These are phyloP conservation scores for Hesperophylax magnus DNA, from an alignment of 1,140 invertebrate genomes.

Conservation along the genomic window DNA sequence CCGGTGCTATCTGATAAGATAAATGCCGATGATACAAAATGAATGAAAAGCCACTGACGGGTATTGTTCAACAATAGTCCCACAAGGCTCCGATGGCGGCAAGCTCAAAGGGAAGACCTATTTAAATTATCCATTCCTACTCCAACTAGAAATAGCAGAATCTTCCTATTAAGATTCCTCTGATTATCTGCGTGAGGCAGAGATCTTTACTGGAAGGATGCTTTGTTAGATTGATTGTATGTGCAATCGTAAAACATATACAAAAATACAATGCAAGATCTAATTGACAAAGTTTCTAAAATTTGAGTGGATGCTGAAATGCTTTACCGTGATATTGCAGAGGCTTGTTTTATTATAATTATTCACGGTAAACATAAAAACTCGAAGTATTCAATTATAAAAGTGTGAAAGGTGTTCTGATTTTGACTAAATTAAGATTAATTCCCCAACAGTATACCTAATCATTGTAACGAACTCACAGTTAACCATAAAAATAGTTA, in stretches of 20 bases:
- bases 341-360: no score
- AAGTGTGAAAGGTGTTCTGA: slow-evolving; percentile 22
- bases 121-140: slow-evolving; percentile 22
- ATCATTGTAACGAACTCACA: slow-evolving; percentile 28
- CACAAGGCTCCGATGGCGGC: slow-evolving; percentile 33
- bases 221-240: no score
- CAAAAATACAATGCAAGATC: no score
- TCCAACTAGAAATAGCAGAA: neutral
- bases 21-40: slow-evolving; percentile 37
- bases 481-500: slow-evolving; percentile 26
- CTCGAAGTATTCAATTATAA: slow-evolving; percentile 8
- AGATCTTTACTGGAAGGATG: no score
- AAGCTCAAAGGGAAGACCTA: slow-evolving; percentile 41
- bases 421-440: slow-evolving; percentile 41
- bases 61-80: slow-evolving; percentile 48
- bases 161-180: no score
- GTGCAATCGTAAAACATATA: no score
- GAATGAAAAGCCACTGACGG: slow-evolving; percentile 53
- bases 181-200: no score
- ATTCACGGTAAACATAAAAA: slow-evolving; percentile 19
- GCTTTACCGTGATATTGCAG: no score
- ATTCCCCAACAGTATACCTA: slow-evolving; percentile 28
- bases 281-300: no score
- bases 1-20: slow-evolving; percentile 44
- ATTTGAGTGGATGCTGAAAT: no score